Base-by-base conservation (phyloP, 1,140 invertebrate genomes). In the Nomia melanderi region DNA sequence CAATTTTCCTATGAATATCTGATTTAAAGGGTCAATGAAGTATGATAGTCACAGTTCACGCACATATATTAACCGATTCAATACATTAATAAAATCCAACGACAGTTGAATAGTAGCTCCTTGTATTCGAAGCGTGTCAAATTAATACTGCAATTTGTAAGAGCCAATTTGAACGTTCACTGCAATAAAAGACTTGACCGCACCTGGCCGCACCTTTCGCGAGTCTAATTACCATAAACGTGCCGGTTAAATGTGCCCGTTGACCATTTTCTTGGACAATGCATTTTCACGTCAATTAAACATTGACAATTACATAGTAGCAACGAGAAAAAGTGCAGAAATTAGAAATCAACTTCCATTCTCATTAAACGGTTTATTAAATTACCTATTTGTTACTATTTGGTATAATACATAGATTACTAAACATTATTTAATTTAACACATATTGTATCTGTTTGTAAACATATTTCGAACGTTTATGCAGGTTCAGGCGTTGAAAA, bases 101-200 rank as follows among this genome's bases (percentile, higher is more conserved):
- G 41, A 75, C 72, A 50, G 54, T 66, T 57, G 65, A 67, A 67
- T 65, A 77, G 72, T 44, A 56, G 62, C 31, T 83, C 47, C 62
- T 79, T 84, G 41, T 31, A 39, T 67, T 57, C 27, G 67, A 72
- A 65, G 54, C 84, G 69, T 84, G 84, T 88, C 79, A 65, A 86
- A 87, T 84, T 82, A 81, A 87, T 70, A 50, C 59, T 66, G 81
- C 72, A 83, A 86, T 87, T 87, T 84, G 82, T 79, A 82, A 77
- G 63, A 78, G 78, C 78, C 71, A 78, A 78, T 78, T 75, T 60
- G 50, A 78, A 71, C 81, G 66, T 78, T 74, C 77, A 65, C 53
- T 44, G 31, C 57, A 63, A 54, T n/a, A 47, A 36, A 62, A 41
- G 27, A 57, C 27, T 27, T 44, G 53, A 66, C 72, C 74, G 73